These are phyloP conservation scores for Eptesicus fuscus DNA, from an alignment of 2,113 vertebrate species.

Conservation along the genomic window DNA sequence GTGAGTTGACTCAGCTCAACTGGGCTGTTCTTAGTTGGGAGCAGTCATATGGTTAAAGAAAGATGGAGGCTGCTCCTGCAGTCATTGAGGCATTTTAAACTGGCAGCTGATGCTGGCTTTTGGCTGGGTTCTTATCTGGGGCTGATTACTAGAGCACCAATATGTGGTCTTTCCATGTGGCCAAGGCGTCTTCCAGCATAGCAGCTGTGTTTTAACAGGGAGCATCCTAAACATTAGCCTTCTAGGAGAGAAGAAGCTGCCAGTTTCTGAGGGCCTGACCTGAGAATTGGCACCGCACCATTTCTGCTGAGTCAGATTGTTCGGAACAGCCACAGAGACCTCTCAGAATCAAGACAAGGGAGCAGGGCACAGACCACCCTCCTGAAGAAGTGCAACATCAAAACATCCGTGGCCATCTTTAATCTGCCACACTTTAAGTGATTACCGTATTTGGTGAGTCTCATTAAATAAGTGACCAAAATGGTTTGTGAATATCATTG, in stretches of 20 bases:
- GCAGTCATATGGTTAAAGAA: background rate
- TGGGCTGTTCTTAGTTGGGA: background rate
- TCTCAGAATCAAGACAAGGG: background rate
- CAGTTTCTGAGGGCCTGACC: background rate
- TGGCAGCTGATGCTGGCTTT: background rate
- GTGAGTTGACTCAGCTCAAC: background rate
- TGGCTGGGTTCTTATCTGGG: background rate
- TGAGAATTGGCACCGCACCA: background rate
- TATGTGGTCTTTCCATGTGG: background rate
- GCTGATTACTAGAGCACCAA: background rate
- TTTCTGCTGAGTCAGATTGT: background rate
- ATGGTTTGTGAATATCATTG: background rate
- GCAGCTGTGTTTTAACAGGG: background rate
- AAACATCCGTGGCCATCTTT: background rate
- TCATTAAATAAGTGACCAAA: background rate
- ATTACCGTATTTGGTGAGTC: background rate
- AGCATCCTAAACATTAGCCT: background rate
- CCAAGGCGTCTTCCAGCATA: background rate
- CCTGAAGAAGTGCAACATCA: background rate
- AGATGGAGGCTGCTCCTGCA: background rate
- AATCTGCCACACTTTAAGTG: background rate
- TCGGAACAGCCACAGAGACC: background rate
- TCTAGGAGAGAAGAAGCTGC: background rate
- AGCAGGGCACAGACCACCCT: background rate
- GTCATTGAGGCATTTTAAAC: background rate